Base-by-base conservation (phyloP, 1,140 invertebrate genomes). In the Zaprionus capensis region DNA sequence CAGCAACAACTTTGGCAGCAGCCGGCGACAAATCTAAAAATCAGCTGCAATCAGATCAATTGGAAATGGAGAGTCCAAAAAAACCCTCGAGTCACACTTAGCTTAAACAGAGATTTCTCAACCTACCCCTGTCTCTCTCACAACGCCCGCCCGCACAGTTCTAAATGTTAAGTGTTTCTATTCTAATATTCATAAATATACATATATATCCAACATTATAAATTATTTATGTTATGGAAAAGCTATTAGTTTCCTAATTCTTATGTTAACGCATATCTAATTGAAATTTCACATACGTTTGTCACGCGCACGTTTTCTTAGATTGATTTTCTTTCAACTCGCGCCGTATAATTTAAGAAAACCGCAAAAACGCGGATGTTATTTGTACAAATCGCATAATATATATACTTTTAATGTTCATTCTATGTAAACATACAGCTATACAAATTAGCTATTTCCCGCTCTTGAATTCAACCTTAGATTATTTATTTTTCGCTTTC, bases 201-300 rank as follows among this genome's bases (percentile, higher is more conserved):
- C 31, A n/a, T 22, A 61, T 22, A 61, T 41, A 71, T 31, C 71
- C 72, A 80, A 53, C 63, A 74, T 71, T 74, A 81, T 88, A 83
- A 87, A 88, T 88, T 88, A 88, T 88, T 81, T 81, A 72, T 83
- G 78, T 86, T 85, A 86, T 76, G 81, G 61, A 78, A 75, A 75
- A 84, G 78, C 81, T 87, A 84, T 78, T 80, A 82, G 77, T 80
- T 83, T 61, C 80, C 68, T 82, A 86, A 72, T 80, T 79, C 38
- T 68, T 71, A 70, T 59, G 65, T 69, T 80, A 34, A 76, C 68
- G 70, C 72, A 77, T 71, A 81, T 80, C 84, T 85, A 71, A 75
- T 71, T 81, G 71, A 78, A 78, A 59, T 73, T 80, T 75, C 6
- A 44, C 2, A 31, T 26, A 34, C 31, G 31, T 34, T 34, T 63